Evolutionary conservation across 1,140 invertebrate species (phyloP), one percentile per base, ranked within the genome.

Genomic region (Trichonephila clavipes): DNA sequence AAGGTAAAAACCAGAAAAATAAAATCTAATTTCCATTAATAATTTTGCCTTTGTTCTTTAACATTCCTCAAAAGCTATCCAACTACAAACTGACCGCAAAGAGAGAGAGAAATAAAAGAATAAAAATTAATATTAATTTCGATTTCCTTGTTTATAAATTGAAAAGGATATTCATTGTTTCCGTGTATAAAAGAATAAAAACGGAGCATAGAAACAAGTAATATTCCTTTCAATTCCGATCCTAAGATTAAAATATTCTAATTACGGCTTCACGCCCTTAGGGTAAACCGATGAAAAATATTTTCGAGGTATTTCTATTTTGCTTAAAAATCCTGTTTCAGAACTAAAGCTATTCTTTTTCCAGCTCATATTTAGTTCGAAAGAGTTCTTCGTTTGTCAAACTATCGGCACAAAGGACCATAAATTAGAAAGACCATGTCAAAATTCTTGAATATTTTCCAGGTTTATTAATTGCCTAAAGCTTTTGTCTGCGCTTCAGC

Each of bases 181-280:
- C 24, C 28, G 40, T 12, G 19, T 66, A 88, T 28, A 34, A 87
- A 87, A 34, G 59, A 62, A 64, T 58, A 44, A 72, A 21, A 69
- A 89, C 14, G 10, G 86, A 88, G 66, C 0, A 51, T 2, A 40
- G 34, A 40, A 64, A 88, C 59, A 66, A 34, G 66, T 40, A 72
- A 89, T 62, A 89, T 89, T 89, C 88, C 24, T 72, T 77, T 77
- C 40, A 89, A 40, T 89, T 89, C n/a, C 88, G 62, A 59, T n/a
- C 28, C 51, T 16, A 16, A 72, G 66, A 89, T 89, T 77, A 89
- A 58, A 89, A 72, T 89, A 89, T 89, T 89, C 66, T 89, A 89
- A 89, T 89, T 89, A 89, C 16, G 66, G 14, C 7, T 77, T 72
- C 14, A 77, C n/a, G 66, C 64, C 88, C 51, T 72, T 10, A 66